phyloP scores from a whole-genome alignment of 1,140 invertebrate genomes.

The Homalodisca vitripennis region DNA sequence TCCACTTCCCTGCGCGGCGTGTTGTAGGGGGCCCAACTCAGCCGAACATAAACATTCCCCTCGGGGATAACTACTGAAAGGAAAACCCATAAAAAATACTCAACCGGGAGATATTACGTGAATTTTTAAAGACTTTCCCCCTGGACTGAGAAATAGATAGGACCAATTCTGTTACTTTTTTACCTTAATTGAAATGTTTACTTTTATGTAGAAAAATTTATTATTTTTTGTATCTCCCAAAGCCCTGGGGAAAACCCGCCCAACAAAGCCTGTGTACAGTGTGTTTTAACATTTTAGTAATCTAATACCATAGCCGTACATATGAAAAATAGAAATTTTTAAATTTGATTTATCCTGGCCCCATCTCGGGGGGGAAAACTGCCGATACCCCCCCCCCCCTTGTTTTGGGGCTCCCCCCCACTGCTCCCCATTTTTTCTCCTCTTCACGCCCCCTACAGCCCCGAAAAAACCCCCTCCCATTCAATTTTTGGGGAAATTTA shows the following conservation, averaged over 20 bases:
- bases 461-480: neutral
- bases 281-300: neutral
- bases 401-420: neutral
- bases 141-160: neutral
- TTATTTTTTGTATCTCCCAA: neutral
- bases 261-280: too few species aligned
- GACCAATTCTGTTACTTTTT: neutral
- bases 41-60: neutral
- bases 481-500: neutral
- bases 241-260: too few species aligned
- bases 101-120: neutral
- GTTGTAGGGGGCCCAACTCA: too few species aligned
- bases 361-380: neutral
- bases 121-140: neutral
- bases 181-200: neutral
- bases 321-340: neutral
- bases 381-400: too few species aligned
- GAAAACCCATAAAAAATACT: neutral
- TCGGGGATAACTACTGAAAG: neutral
- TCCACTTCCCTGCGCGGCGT: slow-evolving; percentile 79
- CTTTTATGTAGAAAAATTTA: slow-evolving; percentile 7
- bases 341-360: neutral
- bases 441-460: neutral
- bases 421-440: neutral
- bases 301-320: neutral